Conservation (phyloP, 2,888 invertebrate species). For the Tetramorium bicarinatum region DNA sequence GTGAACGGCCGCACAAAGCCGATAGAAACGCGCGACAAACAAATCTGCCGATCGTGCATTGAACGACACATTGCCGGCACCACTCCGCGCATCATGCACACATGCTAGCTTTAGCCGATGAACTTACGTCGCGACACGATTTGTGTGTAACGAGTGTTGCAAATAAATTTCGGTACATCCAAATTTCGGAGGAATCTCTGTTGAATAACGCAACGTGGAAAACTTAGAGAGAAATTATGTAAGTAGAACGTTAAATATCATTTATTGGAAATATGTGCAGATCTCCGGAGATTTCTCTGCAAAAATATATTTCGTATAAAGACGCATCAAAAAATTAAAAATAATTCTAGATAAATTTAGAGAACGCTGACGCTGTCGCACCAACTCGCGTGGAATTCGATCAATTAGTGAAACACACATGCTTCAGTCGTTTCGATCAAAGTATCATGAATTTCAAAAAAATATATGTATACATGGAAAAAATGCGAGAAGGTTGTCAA, state of each 20-base stretch:
- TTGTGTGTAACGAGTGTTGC: constrained; percentile 17
- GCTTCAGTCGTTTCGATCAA: not conserved
- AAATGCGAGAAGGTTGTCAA: not conserved
- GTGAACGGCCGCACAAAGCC: constrained; percentile 71
- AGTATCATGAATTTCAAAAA: not conserved
- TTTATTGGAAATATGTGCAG: not conserved
- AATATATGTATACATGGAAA: not conserved
- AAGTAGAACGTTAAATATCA: not conserved
- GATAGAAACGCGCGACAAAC: constrained; percentile 57
- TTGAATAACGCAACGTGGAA: not conserved
- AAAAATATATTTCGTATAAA: not conserved
- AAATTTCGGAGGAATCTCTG: not conserved
- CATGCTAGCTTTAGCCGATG: constrained; percentile 68
- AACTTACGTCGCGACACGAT: constrained; percentile 39
- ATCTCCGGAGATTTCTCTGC: not conserved
- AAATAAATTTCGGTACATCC: constrained; percentile 33
- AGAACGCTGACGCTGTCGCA: not conserved
- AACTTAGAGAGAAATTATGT: not conserved
- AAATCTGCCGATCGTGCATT: constrained; percentile 60
- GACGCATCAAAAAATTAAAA: not conserved
- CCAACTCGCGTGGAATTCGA: not conserved
- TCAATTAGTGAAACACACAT: not conserved
- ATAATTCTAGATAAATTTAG: not conserved
- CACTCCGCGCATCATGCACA: constrained; percentile 30
- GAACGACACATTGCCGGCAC: constrained; percentile 55